These are phyloP conservation scores for Octopus sinensis DNA, from an alignment of 1,140 invertebrate species.

Conservation along the genomic window DNA sequence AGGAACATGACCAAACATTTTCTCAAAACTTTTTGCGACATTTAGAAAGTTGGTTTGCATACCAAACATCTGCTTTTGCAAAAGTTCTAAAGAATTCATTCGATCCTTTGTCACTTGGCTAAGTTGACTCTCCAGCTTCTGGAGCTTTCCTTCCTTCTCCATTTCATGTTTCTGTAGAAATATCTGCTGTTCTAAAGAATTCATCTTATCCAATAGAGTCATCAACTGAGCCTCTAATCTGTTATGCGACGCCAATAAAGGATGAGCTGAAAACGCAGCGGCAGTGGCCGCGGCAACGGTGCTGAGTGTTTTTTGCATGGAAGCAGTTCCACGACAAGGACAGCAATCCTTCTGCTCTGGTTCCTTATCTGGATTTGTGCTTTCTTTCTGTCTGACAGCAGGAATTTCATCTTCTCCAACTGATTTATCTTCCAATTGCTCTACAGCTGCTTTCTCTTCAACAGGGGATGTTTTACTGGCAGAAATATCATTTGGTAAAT, in stretches of 20 bases:
- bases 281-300: neutral
- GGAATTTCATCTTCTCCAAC: too few species aligned
- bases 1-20: neutral
- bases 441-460: too few species aligned
- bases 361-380: too few species aligned
- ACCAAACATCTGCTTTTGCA: neutral
- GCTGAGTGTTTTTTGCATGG: neutral
- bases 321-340: too few species aligned
- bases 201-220: neutral
- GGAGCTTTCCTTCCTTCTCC: neutral
- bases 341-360: too few species aligned
- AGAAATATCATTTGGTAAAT: too few species aligned
- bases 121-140: neutral
- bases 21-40: neutral
- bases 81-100: neutral
- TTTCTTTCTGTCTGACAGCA: too few species aligned
- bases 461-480: too few species aligned
- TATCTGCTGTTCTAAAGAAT: neutral
- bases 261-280: neutral
- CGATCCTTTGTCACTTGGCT: neutral
- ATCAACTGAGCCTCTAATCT: neutral
- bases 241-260: neutral
- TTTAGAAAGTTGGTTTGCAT: neutral
- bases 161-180: neutral
- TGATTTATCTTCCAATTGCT: too few species aligned